These are phyloP conservation scores for Opisthocomus hoazin DNA, from an alignment of 2,113 vertebrate species.

Conservation along the genomic window DNA sequence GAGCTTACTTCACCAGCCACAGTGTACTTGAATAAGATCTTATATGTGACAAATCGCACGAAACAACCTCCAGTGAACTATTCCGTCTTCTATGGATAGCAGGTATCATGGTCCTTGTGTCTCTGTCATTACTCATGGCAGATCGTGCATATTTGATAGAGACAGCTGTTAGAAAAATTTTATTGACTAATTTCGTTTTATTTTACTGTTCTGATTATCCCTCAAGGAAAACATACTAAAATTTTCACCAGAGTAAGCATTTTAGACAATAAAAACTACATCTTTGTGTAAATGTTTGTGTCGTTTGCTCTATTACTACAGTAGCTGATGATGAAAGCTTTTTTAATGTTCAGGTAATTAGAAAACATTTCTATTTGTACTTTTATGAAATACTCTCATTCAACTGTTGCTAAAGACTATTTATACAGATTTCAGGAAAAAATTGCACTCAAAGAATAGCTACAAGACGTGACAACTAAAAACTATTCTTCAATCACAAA, in stretches of 20 bases:
- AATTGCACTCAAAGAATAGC: not conserved
- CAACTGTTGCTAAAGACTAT: not conserved
- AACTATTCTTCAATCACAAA: not conserved
- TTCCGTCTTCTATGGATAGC: not conserved
- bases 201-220: not conserved
- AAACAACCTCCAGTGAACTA: not conserved
- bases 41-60: not conserved
- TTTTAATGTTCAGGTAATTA: not conserved
- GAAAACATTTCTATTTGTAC: not conserved
- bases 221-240: not conserved
- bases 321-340: not conserved
- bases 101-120: not conserved
- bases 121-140: not conserved
- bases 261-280: not conserved
- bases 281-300: not conserved
- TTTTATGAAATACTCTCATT: not conserved
- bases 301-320: not conserved
- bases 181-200: not conserved
- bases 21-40: not conserved
- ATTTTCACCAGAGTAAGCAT: not conserved
- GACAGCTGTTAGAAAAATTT: not conserved
- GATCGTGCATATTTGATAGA: not conserved
- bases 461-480: not conserved
- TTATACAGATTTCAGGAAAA: not conserved
- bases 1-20: not conserved